Conservation (phyloP, 1,140 invertebrate species). For the Probaryconus sp. region DNA sequence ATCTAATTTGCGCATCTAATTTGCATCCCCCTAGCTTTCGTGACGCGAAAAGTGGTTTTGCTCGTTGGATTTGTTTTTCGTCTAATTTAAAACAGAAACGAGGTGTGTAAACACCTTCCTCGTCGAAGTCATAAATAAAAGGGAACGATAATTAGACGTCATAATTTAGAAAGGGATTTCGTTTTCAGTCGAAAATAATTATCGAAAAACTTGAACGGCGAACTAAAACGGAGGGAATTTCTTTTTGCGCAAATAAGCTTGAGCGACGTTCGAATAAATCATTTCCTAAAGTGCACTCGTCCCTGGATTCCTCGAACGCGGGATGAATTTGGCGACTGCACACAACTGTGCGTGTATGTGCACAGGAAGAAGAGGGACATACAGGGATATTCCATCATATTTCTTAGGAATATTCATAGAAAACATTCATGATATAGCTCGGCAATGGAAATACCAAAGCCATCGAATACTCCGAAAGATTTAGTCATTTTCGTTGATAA, state of each 20-base stretch:
- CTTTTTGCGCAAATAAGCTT: constrained; percentile 23
- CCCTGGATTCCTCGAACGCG: constrained; percentile 1
- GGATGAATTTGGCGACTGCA: constrained; percentile 41
- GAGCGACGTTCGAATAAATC: constrained; percentile 24
- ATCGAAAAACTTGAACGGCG: too few relatives aligned
- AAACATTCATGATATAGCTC: constrained; percentile 7
- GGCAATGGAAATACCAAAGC: background rate
- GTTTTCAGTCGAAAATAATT: too few relatives aligned
- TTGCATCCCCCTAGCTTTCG: constrained; percentile 9
- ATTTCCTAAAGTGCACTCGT: constrained; percentile 37
- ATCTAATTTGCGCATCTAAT: constrained; percentile 42
- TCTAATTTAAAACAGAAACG: constrained; percentile 27
- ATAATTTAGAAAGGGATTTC: too few relatives aligned
- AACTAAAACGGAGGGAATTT: background rate
- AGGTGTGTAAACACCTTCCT: constrained; percentile 6
- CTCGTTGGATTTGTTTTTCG: constrained; percentile 25
- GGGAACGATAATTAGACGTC: too few relatives aligned
- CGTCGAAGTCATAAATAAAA: background rate
- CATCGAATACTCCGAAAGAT: constrained; percentile 17
- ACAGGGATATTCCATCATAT: constrained; percentile 30
- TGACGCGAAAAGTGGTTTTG: constrained; percentile 13
- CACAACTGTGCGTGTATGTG: background rate
- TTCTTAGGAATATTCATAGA: constrained; percentile 29
- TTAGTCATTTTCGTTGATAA: constrained; percentile 26
- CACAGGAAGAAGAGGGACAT: background rate